Evolutionary conservation across 2,888 invertebrate species (phyloP).

Genomic region (Eristalinus aeneus): DNA sequence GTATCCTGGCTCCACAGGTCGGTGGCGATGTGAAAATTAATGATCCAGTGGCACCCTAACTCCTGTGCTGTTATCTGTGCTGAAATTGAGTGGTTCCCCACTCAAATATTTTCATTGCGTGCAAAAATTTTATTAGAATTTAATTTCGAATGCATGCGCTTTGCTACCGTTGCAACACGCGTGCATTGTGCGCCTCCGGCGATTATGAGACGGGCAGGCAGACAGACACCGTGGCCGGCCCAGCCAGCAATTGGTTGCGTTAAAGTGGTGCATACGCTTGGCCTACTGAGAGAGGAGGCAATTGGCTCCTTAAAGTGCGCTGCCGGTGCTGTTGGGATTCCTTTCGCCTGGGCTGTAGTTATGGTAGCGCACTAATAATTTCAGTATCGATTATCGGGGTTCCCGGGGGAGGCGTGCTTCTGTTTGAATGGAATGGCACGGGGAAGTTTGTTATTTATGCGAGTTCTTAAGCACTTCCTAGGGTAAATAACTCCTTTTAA

Average conservation of each 20-base stretch:
- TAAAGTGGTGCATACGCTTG: slow-evolving; percentile 57
- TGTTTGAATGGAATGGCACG: slow-evolving; percentile 5
- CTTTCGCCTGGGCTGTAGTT: slow-evolving; percentile 34
- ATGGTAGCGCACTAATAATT: slow-evolving; percentile 69
- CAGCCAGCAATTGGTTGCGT: slow-evolving; percentile 45
- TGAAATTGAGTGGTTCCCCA: slow-evolving; percentile 67
- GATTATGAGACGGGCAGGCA: slow-evolving; percentile 7
- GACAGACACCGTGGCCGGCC: slow-evolving; percentile 17
- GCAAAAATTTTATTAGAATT: slow-evolving; percentile 77
- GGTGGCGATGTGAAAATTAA: slow-evolving; percentile 59
- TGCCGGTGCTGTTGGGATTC: slow-evolving; percentile 29
- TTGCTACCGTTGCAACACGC: slow-evolving; percentile 63
- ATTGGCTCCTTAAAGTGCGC: slow-evolving; percentile 49
- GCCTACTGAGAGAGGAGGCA: slow-evolving; percentile 60
- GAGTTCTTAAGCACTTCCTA: slow-evolving; percentile 36
- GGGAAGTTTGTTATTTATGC: slow-evolving; percentile 49
- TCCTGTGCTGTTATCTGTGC: slow-evolving; percentile 52
- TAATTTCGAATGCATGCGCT: slow-evolving; percentile 69
- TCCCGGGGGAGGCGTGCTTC: slow-evolving; percentile 3
- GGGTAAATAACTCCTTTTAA: slow-evolving; percentile 17
- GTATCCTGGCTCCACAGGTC: slow-evolving; percentile 45
- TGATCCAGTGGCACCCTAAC: slow-evolving; percentile 56
- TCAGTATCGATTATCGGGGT: slow-evolving; percentile 66
- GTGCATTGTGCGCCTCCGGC: slow-evolving; percentile 53
- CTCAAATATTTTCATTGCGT: slow-evolving; percentile 73